Evolutionary conservation across 1,140 invertebrate genomes (phyloP).

Genomic region (Drosophila dunni): DNA sequence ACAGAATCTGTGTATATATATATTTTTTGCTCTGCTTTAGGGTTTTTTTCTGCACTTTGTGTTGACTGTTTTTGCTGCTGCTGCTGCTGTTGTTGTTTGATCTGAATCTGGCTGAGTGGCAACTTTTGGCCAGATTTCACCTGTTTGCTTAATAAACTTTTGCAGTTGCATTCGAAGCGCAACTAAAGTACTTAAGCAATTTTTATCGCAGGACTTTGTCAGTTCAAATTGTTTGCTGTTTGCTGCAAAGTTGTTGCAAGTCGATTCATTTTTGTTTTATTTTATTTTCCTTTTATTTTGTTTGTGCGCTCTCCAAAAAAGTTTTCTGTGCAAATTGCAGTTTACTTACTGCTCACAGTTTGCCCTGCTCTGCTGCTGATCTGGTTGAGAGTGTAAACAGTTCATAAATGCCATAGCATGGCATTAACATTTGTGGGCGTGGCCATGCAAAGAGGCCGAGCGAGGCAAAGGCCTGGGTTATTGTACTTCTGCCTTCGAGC

Average conservation of each 20-base stretch:
- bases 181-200: constrained; percentile 77
- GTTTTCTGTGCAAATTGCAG: constrained; percentile 68
- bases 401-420: constrained; percentile 64
- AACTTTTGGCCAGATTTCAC: constrained; percentile 50
- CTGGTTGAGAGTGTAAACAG: constrained; percentile 15
- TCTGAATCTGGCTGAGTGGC: constrained; percentile 46
- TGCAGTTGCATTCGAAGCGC: constrained; percentile 41
- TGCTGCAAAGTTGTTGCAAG: constrained; percentile 56
- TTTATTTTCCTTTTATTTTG: background rate
- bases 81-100: constrained; percentile 9
- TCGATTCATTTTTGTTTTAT: constrained; percentile 7
- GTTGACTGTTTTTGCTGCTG: background rate
- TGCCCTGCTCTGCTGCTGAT: background rate
- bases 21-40: constrained; percentile 8
- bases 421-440: constrained; percentile 42
- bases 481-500: constrained; percentile 11
- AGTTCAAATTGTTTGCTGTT: constrained; percentile 74
- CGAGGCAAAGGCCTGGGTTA: constrained; percentile 49
- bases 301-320: constrained; percentile 44
- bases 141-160: constrained; percentile 74
- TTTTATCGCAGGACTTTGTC: constrained; percentile 78
- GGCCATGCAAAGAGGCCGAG: constrained; percentile 47
- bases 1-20: no score
- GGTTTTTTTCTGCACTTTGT: constrained; percentile 4
- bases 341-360: constrained; percentile 62